Evolutionary conservation across 1,140 invertebrate genomes (phyloP).

Genomic region (Galleria mellonella): DNA sequence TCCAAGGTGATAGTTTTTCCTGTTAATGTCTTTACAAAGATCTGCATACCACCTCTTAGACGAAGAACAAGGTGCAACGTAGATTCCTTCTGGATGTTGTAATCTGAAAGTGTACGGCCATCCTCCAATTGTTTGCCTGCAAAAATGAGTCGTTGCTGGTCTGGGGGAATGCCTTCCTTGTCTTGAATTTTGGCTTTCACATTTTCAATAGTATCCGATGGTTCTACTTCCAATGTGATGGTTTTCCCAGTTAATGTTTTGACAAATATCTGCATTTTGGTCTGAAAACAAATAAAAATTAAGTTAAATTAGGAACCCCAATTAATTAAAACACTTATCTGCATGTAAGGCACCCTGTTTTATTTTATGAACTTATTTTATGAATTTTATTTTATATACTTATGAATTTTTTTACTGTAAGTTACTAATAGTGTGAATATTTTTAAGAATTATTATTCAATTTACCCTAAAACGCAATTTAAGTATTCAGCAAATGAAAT

Average conservation of each 20-base stretch:
- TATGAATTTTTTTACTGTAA: no score
- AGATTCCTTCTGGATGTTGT: slow-evolving; percentile 4
- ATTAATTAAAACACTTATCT: no score
- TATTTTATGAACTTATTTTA: no score
- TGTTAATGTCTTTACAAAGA: slow-evolving; percentile 85
- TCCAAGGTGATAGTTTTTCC: slow-evolving; percentile 86
- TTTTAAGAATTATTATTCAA: no score
- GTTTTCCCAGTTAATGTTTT: slow-evolving; percentile 83
- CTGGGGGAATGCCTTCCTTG: slow-evolving; percentile 6
- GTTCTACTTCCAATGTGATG: slow-evolving; percentile 11
- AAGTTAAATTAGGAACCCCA: no score
- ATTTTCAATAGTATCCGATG: slow-evolving; percentile 9
- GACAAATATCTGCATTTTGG: slow-evolving; percentile 79
- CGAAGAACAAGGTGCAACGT: slow-evolving; percentile 17
- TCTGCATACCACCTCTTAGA: slow-evolving; percentile 85
- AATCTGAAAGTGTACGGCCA: background rate
- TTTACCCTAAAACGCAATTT: no score
- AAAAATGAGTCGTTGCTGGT: background rate
- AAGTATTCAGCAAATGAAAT: no score
- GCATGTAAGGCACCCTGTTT: no score
- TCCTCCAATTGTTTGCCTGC: background rate
- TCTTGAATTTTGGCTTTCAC: slow-evolving; percentile 7
- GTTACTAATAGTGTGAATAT: no score
- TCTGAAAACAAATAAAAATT: no score
- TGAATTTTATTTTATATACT: no score